Conservation (phyloP, 2,113 vertebrate genomes). For the rat (Rattus norvegicus) region DNA sequence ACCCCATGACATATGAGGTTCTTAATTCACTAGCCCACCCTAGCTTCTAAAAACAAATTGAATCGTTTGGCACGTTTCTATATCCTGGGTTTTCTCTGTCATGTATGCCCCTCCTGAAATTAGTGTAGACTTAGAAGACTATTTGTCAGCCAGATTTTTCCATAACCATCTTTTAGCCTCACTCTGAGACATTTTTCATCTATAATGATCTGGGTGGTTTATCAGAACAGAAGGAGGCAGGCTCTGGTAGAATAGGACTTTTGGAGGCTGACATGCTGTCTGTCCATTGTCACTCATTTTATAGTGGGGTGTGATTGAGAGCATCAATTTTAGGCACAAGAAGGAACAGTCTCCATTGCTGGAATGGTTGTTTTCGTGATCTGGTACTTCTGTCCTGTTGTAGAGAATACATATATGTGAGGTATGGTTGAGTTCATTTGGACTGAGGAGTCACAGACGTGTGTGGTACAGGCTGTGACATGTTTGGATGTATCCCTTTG, state of each 20-base stretch:
- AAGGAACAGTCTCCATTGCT: neutral
- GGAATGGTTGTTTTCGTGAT: fast-evolving
- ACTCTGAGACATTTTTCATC: neutral
- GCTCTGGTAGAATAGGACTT: fast-evolving
- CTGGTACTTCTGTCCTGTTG: fast-evolving
- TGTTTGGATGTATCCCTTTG: neutral
- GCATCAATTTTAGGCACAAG: neutral
- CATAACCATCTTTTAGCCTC: too few species aligned
- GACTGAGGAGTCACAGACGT: neutral
- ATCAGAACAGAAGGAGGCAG: neutral
- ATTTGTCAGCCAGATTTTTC: neutral
- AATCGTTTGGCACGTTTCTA: neutral
- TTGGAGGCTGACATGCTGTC: neutral
- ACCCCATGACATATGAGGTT: neutral
- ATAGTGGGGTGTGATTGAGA: neutral
- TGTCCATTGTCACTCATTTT: fast-evolving
- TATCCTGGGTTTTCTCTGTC: neutral
- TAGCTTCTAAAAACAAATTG: neutral
- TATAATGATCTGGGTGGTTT: neutral
- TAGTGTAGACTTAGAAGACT: fast-evolving
- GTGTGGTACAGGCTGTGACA: fast-evolving
- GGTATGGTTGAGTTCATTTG: too few species aligned
- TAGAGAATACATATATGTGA: neutral
- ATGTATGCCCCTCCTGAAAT: fast-evolving
- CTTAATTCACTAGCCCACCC: neutral